Evolutionary conservation across 2,888 invertebrate genomes (phyloP).

Genomic region (Apomyelois bistriatella): DNA sequence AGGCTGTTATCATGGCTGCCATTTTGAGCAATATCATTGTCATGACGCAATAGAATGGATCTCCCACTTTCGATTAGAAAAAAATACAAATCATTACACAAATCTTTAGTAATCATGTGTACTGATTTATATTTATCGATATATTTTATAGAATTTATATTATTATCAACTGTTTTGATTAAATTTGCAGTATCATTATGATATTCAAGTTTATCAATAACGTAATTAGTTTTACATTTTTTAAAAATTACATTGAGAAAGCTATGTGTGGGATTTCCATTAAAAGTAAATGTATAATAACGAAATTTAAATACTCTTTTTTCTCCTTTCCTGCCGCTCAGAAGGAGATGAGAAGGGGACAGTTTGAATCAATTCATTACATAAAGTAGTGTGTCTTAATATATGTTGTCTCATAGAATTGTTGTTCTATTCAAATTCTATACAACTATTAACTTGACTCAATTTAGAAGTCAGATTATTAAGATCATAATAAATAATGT

Average conservation of each 20-base stretch:
- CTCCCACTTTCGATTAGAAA: conserved; percentile 44
- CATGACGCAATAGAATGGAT: conserved; percentile 73
- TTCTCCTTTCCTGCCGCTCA: conserved; percentile 72
- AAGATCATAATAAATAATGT: conserved; percentile 69
- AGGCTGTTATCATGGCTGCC: conserved; percentile 72
- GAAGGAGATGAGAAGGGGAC: conserved; percentile 74
- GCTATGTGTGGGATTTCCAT: conserved; percentile 28
- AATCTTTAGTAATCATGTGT: not conserved
- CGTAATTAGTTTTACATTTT: not conserved
- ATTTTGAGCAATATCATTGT: conserved; percentile 75
- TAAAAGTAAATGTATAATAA: conserved; percentile 23
- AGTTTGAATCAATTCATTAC: conserved; percentile 60
- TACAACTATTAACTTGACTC: conserved; percentile 48
- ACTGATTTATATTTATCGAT: conserved; percentile 19
- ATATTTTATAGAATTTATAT: conserved; percentile 13
- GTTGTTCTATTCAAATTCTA: conserved; percentile 69
- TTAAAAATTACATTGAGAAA: not conserved
- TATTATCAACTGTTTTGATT: conserved; percentile 2
- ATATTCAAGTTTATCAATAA: not conserved
- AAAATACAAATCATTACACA: not conserved
- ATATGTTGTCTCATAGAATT: conserved; percentile 52
- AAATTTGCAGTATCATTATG: conserved; percentile 7
- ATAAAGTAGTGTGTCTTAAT: conserved; percentile 51
- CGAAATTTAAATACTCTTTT: conserved; percentile 44
- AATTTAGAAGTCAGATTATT: conserved; percentile 37